Percentiles rank a stretch among this genome's conserved stretches.
Conservation (phyloP, 2,113 vertebrate genomes). For the Carollia perspicillata region DNA sequence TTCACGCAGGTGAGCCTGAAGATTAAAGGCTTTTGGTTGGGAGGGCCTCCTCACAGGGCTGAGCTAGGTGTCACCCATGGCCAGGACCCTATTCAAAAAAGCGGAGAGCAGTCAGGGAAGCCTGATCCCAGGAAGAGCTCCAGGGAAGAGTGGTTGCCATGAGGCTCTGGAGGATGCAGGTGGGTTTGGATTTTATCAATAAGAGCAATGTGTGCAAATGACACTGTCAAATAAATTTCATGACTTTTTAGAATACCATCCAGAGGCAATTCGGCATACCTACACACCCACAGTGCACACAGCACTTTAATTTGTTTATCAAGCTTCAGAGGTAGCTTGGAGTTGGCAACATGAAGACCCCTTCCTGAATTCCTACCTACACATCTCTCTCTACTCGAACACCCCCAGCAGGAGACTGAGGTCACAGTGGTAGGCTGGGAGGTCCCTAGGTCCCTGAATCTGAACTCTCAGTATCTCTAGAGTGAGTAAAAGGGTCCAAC, state of each 20-base stretch:
- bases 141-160: not conserved
- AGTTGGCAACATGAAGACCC: not conserved
- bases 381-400: not conserved
- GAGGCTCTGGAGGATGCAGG: not conserved
- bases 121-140: not conserved
- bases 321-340: not conserved
- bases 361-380: not conserved
- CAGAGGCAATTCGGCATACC: not conserved
- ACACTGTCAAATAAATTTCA: not conserved
- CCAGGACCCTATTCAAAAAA: not conserved
- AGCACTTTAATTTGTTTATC: slow-evolving; percentile 34
- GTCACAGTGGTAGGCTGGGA: not conserved
- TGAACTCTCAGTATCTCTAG: not conserved
- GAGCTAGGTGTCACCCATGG: not conserved
- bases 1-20: not conserved
- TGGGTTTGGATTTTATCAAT: not conserved
- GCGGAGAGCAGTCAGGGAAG: not conserved
- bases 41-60: not conserved
- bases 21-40: not conserved
- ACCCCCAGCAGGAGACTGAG: not conserved
- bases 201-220: not conserved
- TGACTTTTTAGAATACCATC: not conserved
- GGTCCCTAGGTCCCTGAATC: not conserved
- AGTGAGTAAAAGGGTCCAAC: not conserved
- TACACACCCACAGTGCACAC: not conserved